Conservation (phyloP, 2,797 vertebrate genomes). For the Fringilla coelebs region DNA sequence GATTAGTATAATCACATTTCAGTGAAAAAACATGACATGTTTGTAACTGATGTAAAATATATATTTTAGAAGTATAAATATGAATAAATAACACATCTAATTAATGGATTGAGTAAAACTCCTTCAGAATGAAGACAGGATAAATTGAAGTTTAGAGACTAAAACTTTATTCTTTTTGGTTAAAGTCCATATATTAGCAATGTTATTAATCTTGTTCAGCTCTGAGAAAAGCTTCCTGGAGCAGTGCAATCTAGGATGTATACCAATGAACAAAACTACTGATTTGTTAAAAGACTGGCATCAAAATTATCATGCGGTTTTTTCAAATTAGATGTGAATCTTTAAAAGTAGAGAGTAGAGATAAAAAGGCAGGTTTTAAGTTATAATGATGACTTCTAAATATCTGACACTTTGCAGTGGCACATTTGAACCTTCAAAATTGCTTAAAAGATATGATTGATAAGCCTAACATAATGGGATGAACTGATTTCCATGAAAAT, state of each 20-base stretch:
- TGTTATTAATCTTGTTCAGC: not conserved
- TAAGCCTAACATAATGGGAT: not conserved
- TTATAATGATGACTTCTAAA: not conserved
- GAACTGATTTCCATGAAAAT: not conserved
- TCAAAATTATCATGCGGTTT: fast-evolving
- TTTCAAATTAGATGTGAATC: not conserved
- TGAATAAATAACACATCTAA: not conserved
- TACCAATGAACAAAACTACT: not conserved
- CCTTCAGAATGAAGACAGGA: not conserved
- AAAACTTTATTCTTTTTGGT: not conserved
- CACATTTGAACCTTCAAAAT: not conserved
- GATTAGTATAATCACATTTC: not conserved
- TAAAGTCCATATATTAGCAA: not conserved
- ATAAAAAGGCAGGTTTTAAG: not conserved
- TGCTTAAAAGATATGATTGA: not conserved
- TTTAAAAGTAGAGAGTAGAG: not conserved
- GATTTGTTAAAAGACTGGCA: not conserved
- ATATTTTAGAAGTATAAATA: not conserved
- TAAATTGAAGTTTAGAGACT: not conserved
- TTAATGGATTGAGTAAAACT: not conserved
- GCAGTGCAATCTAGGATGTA: not conserved
- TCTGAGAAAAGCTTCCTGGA: not conserved
- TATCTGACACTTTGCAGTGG: not conserved
- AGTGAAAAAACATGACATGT: not conserved
- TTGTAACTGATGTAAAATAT: not conserved